phyloP scores from a whole-genome alignment of 2,113 vertebrate genomes.

The Montifringilla adamsi region DNA sequence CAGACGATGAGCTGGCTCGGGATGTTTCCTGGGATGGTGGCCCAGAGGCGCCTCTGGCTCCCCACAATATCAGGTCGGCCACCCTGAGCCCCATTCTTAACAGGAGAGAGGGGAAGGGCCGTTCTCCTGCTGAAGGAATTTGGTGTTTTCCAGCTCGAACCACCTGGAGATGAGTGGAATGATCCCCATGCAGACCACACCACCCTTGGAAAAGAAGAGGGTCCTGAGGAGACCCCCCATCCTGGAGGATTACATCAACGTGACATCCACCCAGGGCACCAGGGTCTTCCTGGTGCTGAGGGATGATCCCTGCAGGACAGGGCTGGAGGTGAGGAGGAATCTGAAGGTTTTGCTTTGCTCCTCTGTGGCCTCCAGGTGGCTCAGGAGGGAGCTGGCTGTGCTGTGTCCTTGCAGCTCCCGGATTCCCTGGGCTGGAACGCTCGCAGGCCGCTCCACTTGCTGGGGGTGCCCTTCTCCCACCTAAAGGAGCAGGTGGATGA shows the following conservation, averaged over 20 bases:
- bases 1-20: neutral
- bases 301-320: conserved; percentile 58
- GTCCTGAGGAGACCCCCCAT: conserved; percentile 83
- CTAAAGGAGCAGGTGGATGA: conserved; percentile 83
- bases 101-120: rapidly evolving
- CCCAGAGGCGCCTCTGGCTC: conserved; percentile 52
- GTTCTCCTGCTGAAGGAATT: neutral
- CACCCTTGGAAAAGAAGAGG: neutral
- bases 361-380: neutral
- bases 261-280: conserved; percentile 83
- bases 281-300: conserved; percentile 84
- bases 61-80: conserved; percentile 58
- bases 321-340: conserved; percentile 49
- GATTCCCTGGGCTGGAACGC: conserved; percentile 64
- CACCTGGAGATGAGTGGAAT: conserved; percentile 43
- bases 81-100: neutral
- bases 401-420: conserved; percentile 46
- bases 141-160: neutral
- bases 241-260: conserved; percentile 87
- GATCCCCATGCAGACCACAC: conserved; percentile 15
- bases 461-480: conserved; percentile 82
- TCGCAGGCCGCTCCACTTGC: conserved; percentile 77
- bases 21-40: conserved; percentile 40
- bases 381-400: neutral
- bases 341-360: neutral